A percentile compares a stretch with the other conserved stretches of the same genome.
These are phyloP conservation scores for Calidris pygmaea DNA, from an alignment of 2,113 vertebrate species.

Conservation along the genomic window DNA sequence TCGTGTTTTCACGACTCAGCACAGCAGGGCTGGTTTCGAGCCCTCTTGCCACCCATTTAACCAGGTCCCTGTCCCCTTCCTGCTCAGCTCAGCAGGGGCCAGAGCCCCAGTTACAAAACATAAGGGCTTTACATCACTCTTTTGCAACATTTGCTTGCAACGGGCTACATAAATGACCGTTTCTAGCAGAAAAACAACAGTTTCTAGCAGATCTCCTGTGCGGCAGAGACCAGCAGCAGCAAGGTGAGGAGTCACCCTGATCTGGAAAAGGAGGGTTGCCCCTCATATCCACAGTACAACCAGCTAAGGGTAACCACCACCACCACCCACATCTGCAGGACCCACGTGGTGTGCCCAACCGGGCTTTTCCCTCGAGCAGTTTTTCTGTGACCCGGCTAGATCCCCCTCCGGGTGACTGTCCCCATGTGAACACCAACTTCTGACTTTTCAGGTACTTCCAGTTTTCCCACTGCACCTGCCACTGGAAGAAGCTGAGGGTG, in stretches of 20 bases:
- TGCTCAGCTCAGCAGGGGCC: rapidly evolving
- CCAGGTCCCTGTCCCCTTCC: neutral
- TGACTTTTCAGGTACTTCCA: conserved; percentile 40
- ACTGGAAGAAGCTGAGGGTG: neutral
- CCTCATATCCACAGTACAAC: neutral
- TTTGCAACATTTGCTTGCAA: neutral
- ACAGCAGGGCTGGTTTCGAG: rapidly evolving
- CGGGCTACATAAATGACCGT: rapidly evolving
- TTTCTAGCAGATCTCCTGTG: neutral
- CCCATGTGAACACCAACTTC: neutral
- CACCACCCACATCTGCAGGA: neutral
- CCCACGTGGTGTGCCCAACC: rapidly evolving
- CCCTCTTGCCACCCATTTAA: neutral
- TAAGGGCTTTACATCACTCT: neutral
- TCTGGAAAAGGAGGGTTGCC: neutral
- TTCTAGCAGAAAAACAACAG: neutral
- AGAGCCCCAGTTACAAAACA: neutral
- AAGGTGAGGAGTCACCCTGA: rapidly evolving
- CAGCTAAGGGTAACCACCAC: neutral
- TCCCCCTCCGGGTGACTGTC: neutral
- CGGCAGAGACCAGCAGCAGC: neutral
- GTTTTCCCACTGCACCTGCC: neutral
- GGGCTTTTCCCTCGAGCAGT: neutral
- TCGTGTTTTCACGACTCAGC: rapidly evolving
- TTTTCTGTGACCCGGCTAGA: neutral